Evolutionary conservation across 1,140 invertebrate genomes (phyloP), one percentile per base, ranked within the genome.

Genomic region (Drosophila takahashii): DNA sequence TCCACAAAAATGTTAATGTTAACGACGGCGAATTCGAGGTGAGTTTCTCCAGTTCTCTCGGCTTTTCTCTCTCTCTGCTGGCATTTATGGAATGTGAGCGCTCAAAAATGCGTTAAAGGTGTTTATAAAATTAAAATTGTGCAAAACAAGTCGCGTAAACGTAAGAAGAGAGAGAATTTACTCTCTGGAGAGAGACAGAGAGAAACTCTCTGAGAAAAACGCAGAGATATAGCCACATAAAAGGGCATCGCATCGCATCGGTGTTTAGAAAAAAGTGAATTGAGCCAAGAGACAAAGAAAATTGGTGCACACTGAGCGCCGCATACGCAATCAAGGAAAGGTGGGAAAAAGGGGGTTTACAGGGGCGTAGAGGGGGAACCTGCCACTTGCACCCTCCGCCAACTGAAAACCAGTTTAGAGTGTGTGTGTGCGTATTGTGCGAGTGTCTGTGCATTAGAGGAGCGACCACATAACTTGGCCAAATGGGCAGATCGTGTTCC

Each of bases 81-180:
- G 84, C 80, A 89, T 89, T 89, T 89, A 90, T 89, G 84, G 84
- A 89, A 89, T 89, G 84, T 89, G 77, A 90, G 84, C 85, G 85
- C 80, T 85, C 77, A 89, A 89, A 89, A 90, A 89, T 89, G 84
- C 84, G 84, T 89, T 89, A 89, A 89, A 89, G 84, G 84, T 89
- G 84, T 89, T 89, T 89, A 89, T 89, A 89, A 90, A 89, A 89
- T 89, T 89, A 89, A 89, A 89, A 89, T 89, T 89, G 84, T 89
- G 84, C 85, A 90, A 90, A 89, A 89, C 84, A 89, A 89, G 84
- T 90, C 89, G 84, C 84, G 74, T 79, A 64, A 27, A 34, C n/a
- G 42, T 41, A 27, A 27, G 22, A 27, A 42, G 26, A 39, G 45
- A 61, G 32, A 18, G 9, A 10, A 10, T 27, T 27, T 47, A 5